Conservation (phyloP, 2,797 vertebrate genomes). For the Sebastes minor region DNA sequence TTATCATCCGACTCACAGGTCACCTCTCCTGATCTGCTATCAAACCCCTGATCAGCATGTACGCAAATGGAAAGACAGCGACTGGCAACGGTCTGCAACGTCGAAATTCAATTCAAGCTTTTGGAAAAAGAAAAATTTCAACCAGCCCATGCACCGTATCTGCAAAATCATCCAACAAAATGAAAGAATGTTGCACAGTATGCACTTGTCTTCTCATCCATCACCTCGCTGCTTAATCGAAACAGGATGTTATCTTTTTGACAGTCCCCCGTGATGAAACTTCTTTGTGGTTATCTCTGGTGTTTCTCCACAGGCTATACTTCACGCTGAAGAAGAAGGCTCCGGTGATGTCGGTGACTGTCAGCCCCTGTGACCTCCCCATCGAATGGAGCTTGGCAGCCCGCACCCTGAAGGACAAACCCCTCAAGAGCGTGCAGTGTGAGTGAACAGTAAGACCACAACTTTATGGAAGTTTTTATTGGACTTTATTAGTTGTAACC, state of each 20-base stretch:
- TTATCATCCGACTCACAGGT: slow-evolving; percentile 65
- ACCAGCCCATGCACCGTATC: slow-evolving; percentile 13
- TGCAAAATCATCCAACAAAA: slow-evolving; percentile 15
- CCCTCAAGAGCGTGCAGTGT: slow-evolving; percentile 81
- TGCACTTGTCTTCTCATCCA: slow-evolving; percentile 32
- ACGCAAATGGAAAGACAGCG: slow-evolving; percentile 18
- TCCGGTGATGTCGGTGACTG: slow-evolving; percentile 82
- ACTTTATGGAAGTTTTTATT: no score
- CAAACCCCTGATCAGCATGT: slow-evolving; percentile 49
- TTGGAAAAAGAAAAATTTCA: neutral
- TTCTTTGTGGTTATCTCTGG: slow-evolving; percentile 17
- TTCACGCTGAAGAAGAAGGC: slow-evolving; percentile 86
- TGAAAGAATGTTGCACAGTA: slow-evolving; percentile 28
- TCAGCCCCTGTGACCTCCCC: slow-evolving; percentile 88
- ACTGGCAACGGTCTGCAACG: neutral
- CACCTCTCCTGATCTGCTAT: slow-evolving; percentile 60
- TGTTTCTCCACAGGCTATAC: slow-evolving; percentile 81
- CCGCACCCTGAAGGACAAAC: slow-evolving; percentile 82
- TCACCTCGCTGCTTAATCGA: slow-evolving; percentile 51
- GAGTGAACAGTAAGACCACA: slow-evolving; percentile 61
- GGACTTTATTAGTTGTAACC: no score
- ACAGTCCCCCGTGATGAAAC: slow-evolving; percentile 27
- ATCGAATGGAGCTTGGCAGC: slow-evolving; percentile 87
- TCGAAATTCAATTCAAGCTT: slow-evolving; percentile 6
- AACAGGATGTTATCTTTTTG: slow-evolving; percentile 53